Percentiles rank a stretch among this genome's conserved stretches.
Conservation (phyloP, 2,113 vertebrate genomes). For the Ophthalmotilapia sp. region DNA sequence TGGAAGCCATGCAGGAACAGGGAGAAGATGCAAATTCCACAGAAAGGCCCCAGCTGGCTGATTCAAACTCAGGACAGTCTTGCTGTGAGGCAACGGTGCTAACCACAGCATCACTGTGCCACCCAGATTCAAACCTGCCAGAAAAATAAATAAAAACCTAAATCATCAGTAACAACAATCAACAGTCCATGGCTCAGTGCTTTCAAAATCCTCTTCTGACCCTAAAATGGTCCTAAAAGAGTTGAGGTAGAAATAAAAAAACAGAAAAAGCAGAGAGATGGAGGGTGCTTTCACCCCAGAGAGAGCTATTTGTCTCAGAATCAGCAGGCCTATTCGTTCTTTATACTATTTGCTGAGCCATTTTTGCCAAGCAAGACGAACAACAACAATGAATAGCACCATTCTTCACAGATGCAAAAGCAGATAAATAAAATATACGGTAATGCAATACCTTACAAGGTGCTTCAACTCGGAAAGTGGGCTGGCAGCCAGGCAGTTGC, state of each 20-base stretch:
- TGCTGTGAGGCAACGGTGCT: background rate
- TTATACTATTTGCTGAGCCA: constrained; percentile 16
- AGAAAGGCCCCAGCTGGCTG: background rate
- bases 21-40: background rate
- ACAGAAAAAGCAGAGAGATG: constrained; percentile 1
- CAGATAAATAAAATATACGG: constrained; percentile 52
- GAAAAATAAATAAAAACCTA: constrained; percentile 5
- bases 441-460: constrained; percentile 19
- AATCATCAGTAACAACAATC: constrained; percentile 22
- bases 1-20: background rate
- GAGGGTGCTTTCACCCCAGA: constrained; percentile 6
- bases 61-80: background rate
- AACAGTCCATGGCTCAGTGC: background rate
- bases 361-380: constrained; percentile 9
- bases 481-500: constrained; percentile 13
- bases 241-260: constrained; percentile 1
- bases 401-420: constrained; percentile 35
- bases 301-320: constrained; percentile 37
- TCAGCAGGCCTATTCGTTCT: constrained; percentile 25
- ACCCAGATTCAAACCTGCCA: background rate
- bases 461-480: background rate
- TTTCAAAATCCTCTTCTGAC: constrained; percentile 21
- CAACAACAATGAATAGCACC: constrained; percentile 24
- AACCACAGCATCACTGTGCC: background rate
- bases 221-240: constrained; percentile 11